phyloP scores from a whole-genome alignment of 2,888 invertebrate species.

The Cheilosia soror region DNA sequence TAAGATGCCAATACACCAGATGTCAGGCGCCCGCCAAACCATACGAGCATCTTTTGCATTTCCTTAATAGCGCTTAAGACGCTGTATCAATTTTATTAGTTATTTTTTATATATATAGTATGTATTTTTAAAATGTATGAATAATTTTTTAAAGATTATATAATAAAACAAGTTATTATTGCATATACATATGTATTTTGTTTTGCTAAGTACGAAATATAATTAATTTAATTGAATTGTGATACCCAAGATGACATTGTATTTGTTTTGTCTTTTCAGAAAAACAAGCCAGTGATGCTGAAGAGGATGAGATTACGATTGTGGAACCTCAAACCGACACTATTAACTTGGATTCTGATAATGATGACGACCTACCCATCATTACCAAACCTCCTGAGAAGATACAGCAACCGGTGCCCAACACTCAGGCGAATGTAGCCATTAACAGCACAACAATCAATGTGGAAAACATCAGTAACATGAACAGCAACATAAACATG shows the following conservation, averaged over 20 bases:
- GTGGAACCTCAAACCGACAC: conserved; percentile 83
- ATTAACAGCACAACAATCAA: neutral
- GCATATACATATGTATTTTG: neutral
- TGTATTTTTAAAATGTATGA: conserved; percentile 2
- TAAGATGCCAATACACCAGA: conserved; percentile 72
- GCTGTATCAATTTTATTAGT: neutral
- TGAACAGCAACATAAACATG: no score
- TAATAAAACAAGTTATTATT: neutral
- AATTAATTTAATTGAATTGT: no score
- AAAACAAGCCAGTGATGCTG: conserved; percentile 83
- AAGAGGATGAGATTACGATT: conserved; percentile 83
- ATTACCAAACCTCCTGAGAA: conserved; percentile 9
- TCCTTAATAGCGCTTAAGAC: conserved; percentile 22
- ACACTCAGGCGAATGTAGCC: conserved; percentile 71
- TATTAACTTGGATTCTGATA: conserved; percentile 83
- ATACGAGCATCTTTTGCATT: conserved; percentile 32
- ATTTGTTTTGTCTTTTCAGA: conserved; percentile 76
- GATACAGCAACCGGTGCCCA: conserved; percentile 38
- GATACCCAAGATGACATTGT: neutral
- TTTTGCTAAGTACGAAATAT: no score
- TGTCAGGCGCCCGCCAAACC: conserved; percentile 10
- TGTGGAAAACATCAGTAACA: neutral
- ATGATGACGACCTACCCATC: conserved; percentile 79
- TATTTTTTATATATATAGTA: neutral
- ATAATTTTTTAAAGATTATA: neutral